Evolutionary conservation across 2,113 vertebrate species (phyloP).

Genomic region (Cromileptes altivelis): DNA sequence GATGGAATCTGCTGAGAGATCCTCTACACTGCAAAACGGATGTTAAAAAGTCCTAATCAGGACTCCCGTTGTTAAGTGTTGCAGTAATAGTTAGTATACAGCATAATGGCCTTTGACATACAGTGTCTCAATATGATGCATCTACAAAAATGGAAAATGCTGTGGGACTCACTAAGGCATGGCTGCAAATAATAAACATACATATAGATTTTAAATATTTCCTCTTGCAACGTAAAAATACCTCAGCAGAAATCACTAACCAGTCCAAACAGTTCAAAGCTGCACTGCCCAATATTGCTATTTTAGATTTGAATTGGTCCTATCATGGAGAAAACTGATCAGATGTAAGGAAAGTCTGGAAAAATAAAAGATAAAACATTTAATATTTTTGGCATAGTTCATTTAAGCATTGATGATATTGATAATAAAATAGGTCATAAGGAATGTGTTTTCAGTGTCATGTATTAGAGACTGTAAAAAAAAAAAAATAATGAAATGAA

Average conservation of each 20-base stretch:
- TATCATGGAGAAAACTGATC: background rate
- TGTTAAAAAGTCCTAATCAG: background rate
- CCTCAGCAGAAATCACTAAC: background rate
- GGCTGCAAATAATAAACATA: background rate
- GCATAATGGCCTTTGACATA: background rate
- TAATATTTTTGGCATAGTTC: conserved; percentile 2
- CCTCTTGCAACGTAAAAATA: background rate
- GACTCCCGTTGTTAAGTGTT: background rate
- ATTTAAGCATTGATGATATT: background rate
- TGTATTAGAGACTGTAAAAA: background rate
- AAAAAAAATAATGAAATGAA: too few species aligned
- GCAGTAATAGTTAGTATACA: background rate
- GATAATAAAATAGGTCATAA: background rate
- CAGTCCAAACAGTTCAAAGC: background rate
- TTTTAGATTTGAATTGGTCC: conserved; percentile 21
- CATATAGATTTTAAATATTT: background rate
- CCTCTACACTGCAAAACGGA: background rate
- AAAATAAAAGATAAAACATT: background rate
- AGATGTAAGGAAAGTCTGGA: background rate
- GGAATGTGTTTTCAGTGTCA: conserved; percentile 32
- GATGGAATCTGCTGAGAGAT: background rate
- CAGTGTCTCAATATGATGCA: background rate
- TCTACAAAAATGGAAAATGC: conserved; percentile 3
- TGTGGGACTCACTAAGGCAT: background rate
- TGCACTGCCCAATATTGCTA: background rate